phyloP scores from a whole-genome alignment of 2,113 vertebrate genomes.

The Pseudorasbora parva region DNA sequence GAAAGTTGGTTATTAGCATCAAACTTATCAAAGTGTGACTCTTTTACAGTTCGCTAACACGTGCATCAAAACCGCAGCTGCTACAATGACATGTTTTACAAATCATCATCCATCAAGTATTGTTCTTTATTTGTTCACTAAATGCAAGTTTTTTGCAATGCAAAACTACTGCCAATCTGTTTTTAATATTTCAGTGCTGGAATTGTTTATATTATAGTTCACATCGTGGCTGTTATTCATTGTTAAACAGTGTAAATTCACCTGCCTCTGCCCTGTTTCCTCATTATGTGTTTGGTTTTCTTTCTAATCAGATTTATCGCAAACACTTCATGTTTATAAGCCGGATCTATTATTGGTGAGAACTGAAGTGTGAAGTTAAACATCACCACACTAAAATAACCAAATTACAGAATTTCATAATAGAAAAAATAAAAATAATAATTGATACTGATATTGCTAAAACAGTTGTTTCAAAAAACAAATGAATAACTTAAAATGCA shows the following conservation, averaged over 20 bases:
- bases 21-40: background rate
- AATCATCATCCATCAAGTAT: background rate
- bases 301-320: background rate
- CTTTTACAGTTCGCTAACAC: background rate
- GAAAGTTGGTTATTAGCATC: slow-evolving; percentile 4
- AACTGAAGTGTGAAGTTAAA: background rate
- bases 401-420: no score
- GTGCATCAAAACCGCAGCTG: background rate
- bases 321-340: background rate
- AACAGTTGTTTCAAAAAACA: background rate
- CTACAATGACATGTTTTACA: background rate
- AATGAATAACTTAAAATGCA: background rate
- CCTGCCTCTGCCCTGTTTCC: background rate
- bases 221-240: slow-evolving; percentile 31
- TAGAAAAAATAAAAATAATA: no score
- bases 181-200: background rate
- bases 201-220: background rate
- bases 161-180: background rate
- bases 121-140: background rate
- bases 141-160: background rate
- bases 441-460: no score
- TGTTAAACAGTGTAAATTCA: slow-evolving; percentile 8
- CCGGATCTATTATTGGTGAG: no score
- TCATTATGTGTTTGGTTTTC: slow-evolving; percentile 21
- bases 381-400: background rate